Evolutionary conservation across 1,140 invertebrate genomes (phyloP), one percentile per base, ranked within the genome.

Genomic region (Steinernema khuongi): DNA sequence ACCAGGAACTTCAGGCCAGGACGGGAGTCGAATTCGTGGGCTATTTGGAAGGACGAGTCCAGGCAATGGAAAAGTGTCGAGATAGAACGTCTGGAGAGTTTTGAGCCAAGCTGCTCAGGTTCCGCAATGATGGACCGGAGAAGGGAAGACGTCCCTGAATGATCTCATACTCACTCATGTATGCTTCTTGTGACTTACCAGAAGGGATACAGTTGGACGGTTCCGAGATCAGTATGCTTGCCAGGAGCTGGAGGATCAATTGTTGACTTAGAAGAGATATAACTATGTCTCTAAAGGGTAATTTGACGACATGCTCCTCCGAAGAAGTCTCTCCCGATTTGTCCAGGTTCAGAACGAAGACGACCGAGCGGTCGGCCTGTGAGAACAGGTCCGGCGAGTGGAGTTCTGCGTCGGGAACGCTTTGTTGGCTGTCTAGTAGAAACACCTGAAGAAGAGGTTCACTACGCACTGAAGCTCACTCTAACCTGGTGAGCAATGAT

Each of bases 201-300:
- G 50, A 60, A 14, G 50, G 50, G 22, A 60, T 60, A 22, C 50
- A n/a, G 50, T 22, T 60, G 22, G 50, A 14, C 7, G 7, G 50
- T 22, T 60, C 50, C 26, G 50, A 60, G 50, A 60, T 60, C 19
- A 60, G 26, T n/a, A 60, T 60, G 4, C 14, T 60, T 22, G 50
- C 50, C 50, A 60, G 22, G 26, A 60, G 50, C 50, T 60, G 50
- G 4, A 60, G 22, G 26, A 60, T 60, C 50, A 60, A 22, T 22
- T 60, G 50, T 22, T 60, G 50, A 26, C 50, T 60, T 2, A 60
- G 22, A 60, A 60, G 50, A 14, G 50, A 60, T 14, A 60, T 60
- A 7, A 60, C 50, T 7, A 60, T 26, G 50, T 60, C 50, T 60
- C 50, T 60, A 22, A 60, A 60, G 50, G 50, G 50, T 22, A 60